A percentile compares a stretch with the other conserved stretches of the same genome.
Conservation (phyloP, 2,113 vertebrate species). For the Alectura lathami region DNA sequence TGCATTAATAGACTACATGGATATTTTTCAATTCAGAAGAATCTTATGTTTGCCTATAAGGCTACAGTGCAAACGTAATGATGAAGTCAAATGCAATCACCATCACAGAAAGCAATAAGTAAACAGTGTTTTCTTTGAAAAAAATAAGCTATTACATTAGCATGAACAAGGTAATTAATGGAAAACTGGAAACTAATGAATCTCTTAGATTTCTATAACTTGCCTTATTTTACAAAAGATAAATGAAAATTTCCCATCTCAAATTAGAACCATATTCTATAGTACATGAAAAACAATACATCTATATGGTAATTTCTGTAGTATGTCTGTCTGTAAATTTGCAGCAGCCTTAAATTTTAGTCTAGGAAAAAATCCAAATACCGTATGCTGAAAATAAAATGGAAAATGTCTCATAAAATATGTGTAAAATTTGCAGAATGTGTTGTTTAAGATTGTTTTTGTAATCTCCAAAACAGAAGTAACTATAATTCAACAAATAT, state of each 20-base stretch:
- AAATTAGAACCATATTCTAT: background rate
- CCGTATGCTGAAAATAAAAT: background rate
- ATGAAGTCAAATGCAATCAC: background rate
- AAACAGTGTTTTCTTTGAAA: background rate
- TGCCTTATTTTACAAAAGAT: background rate
- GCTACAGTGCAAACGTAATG: background rate
- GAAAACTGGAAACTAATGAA: background rate
- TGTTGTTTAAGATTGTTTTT: background rate
- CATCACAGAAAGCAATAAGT: background rate
- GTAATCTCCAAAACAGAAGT: background rate
- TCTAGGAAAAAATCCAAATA: background rate
- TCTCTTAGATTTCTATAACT: background rate
- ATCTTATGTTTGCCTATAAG: background rate
- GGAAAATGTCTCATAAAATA: background rate
- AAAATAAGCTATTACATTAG: background rate
- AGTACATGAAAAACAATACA: background rate
- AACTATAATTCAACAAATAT: background rate
- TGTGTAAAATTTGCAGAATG: background rate
- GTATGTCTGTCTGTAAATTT: background rate
- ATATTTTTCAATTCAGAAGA: background rate
- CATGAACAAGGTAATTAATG: background rate
- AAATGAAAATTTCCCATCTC: background rate
- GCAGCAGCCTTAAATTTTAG: background rate
- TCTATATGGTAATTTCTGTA: background rate
- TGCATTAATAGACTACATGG: accelerated